Evolutionary conservation across 35 echinoderm and acorn worm species (phyloP), one percentile per base, ranked within the genome.

Genomic region (Diadema setosum): DNA sequence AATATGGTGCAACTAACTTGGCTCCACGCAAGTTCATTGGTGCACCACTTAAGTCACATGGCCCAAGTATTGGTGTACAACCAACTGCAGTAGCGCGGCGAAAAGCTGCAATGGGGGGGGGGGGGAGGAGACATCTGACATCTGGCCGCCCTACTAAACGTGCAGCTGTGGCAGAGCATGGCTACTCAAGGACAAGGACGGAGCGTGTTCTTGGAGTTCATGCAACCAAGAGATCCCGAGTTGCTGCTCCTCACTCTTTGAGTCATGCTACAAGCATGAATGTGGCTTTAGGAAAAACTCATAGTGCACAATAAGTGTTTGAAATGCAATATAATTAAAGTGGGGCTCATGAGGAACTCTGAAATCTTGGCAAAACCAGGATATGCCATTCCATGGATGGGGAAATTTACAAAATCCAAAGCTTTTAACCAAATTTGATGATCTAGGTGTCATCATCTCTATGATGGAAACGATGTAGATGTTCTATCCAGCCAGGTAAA

Each of bases 31-130:
- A 58, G 73, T 23, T 50, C 26, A 83, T 59, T 17, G 15, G 3
- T 41, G 57, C 27, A 18, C 21, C 26, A 26, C 20, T 59, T 26
- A 15, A 42, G 55, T 33, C 46, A 67, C 48, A 52, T 9, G 44
- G 37, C 7, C 26, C 45, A 11, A 82, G 46, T 82, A 90, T 90
- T 65, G 87, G 78, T 2, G 87, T 90, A 29, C 87, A 90, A 46
- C 87, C 87, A 6, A 83, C 87, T 61, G n/a, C 87, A 0, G 30
- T 87, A 11, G 85, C 85, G 48, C n/a, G 85, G 26, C 85, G 85
- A 30, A 87, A 87, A 42, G 69, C 52, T 35, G 33, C 29, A 7
- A 49, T 87, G 85, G 85, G 85, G 5, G 85, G 85, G 14, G 52
- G 85, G 52, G 85, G 85, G 14, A 80, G 85, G 52, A 87, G 42